A percentile compares a stretch with the other conserved stretches of the same genome.
phyloP scores from a whole-genome alignment of 37 sponge, comb jelly and placozoan genomes.

The Agelas oroides region DNA sequence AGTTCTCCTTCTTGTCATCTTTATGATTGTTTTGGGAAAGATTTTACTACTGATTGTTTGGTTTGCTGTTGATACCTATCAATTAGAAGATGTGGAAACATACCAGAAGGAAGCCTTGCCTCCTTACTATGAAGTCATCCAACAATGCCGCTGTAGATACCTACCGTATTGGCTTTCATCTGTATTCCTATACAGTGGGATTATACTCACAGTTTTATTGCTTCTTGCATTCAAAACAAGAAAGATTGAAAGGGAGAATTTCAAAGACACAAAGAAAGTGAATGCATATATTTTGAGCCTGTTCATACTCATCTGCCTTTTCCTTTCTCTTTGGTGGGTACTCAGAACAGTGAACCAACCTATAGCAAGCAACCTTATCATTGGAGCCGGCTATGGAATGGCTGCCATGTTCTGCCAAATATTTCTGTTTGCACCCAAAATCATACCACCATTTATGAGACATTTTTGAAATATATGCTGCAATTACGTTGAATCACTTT shows the following conservation, averaged over 20 bases:
- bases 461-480: too few relatives aligned
- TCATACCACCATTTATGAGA: background rate
- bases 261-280: constrained; percentile 39
- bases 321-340: background rate
- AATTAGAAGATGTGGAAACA: background rate
- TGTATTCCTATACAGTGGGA: background rate
- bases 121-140: background rate
- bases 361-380: background rate
- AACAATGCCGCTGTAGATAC: too few relatives aligned
- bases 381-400: too few relatives aligned
- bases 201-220: background rate
- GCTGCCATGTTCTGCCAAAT: background rate
- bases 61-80: background rate
- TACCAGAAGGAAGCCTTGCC: background rate
- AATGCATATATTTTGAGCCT: background rate
- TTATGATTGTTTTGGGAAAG: too few relatives aligned
- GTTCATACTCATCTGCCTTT: background rate
- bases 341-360: background rate
- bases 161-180: constrained; percentile 10
- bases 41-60: too few relatives aligned
- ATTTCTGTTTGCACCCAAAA: background rate
- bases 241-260: constrained; percentile 19
- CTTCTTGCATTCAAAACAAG: background rate
- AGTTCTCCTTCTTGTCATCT: too few relatives aligned
- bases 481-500: too few relatives aligned